phyloP scores from a whole-genome alignment of 2,797 vertebrate genomes.

The Podargus strigoides region DNA sequence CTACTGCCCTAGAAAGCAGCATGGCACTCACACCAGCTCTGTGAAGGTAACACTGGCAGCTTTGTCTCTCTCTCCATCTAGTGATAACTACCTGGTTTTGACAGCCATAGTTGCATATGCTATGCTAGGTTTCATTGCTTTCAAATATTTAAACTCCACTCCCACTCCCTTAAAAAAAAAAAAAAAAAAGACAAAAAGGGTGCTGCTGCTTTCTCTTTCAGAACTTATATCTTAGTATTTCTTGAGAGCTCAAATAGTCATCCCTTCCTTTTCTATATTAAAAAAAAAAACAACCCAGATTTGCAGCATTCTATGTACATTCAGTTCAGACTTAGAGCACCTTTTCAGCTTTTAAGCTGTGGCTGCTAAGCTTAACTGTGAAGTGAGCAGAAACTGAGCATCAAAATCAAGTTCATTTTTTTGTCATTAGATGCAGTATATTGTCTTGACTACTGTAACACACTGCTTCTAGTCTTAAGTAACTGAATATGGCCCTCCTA shows the following conservation, averaged over 20 bases:
- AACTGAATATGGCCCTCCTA: not conserved
- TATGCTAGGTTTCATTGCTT: not conserved
- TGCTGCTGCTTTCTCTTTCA: not conserved
- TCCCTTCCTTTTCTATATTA: not conserved
- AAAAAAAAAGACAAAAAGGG: not conserved
- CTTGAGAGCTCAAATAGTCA: not conserved
- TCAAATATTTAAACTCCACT: not conserved
- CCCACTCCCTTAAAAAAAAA: not conserved
- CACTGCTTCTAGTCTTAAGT: not conserved
- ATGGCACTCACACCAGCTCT: not conserved
- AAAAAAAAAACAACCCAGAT: not conserved
- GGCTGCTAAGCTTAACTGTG: not conserved
- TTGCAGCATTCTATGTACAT: not conserved
- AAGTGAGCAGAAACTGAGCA: not conserved
- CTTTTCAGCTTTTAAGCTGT: not conserved
- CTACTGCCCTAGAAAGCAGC: not conserved
- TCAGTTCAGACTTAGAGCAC: not conserved
- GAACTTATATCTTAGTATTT: not conserved
- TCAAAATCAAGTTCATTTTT: not conserved
- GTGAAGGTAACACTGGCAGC: not conserved
- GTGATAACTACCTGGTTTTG: not conserved
- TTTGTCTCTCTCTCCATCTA: not conserved
- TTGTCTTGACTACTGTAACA: not conserved
- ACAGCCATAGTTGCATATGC: not conserved
- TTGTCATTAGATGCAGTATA: not conserved